Evolutionary conservation across 2,888 invertebrate genomes (phyloP).

Genomic region (Eucera pruinosa): DNA sequence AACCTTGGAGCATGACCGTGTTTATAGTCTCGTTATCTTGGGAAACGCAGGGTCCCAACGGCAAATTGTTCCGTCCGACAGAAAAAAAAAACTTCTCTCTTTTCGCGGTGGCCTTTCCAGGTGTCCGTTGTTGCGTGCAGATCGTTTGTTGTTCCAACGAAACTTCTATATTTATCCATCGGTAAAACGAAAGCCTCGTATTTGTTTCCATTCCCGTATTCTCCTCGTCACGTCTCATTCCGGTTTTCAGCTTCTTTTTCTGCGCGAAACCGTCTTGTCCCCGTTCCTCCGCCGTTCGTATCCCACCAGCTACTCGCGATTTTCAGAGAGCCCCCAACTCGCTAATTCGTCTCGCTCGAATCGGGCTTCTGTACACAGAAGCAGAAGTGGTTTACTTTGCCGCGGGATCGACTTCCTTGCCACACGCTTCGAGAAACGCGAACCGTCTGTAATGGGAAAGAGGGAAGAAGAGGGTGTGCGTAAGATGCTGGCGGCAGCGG

Average conservation of each 20-base stretch:
- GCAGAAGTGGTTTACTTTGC: constrained; percentile 59
- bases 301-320: constrained; percentile 29
- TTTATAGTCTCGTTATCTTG: constrained; percentile 28
- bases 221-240: constrained; percentile 53
- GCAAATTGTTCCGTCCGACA: constrained; percentile 18
- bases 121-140: constrained; percentile 39
- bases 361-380: constrained; percentile 56
- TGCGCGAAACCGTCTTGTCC: not conserved
- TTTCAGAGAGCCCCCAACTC: constrained; percentile 36
- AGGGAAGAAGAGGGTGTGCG: no score
- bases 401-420: constrained; percentile 51
- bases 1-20: not conserved
- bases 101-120: constrained; percentile 49
- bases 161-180: constrained; percentile 69
- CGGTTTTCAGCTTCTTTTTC: constrained; percentile 41
- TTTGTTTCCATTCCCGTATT: constrained; percentile 64
- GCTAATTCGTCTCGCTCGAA: constrained; percentile 52
- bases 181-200: constrained; percentile 49
- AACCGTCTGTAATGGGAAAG: not conserved
- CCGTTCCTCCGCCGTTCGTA: not conserved
- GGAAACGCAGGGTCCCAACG: constrained; percentile 14
- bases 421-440: constrained; percentile 42
- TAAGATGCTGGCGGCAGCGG: constrained; percentile 5
- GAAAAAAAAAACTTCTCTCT: constrained; percentile 7
- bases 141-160: constrained; percentile 65